Evolutionary conservation across 1,140 invertebrate genomes (phyloP), one percentile per base, ranked within the genome.

Genomic region (Rhysida immarginata): DNA sequence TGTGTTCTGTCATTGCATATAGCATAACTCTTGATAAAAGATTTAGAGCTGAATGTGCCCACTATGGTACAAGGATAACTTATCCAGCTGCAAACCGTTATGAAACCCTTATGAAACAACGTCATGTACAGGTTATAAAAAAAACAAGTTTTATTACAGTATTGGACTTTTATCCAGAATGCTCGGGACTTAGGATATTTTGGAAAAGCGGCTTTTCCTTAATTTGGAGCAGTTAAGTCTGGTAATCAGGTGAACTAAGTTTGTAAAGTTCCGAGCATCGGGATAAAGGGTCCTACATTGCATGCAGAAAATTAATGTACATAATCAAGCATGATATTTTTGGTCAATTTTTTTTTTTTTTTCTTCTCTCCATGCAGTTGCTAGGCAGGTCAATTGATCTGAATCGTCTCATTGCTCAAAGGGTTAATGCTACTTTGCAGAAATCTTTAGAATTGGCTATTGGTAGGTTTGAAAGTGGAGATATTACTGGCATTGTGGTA

Each of bases 11-110:
- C 45, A 48, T 48, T n/a, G n/a, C 18, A 11, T 72, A 0, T 69
- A 94, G 93, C 68, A 97, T 98, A 69, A 76, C 96, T 61, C 71
- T 99, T 58, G 95, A 99, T 70, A 98, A 98, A 74, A 78, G 93
- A 56, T 99, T 98, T 70, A 81, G 95, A 18, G 82, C 89, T 1
- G 96, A 99, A 70, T 96, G 93, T 69, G 83, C 88, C 23, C 84
- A 85, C 14, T 74, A 86, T 59, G 83, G 88, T 48, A 79, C 86
- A 3, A 85, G 76, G 52, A 75, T 90, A 56, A 77, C 82, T 16
- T 92, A 87, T 69, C 92, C 92, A 2, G 76, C 83, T 53, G 85
- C 89, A 26, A 93, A 93, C 68, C 78, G 96, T 53, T 99, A 98
- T 70, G 90, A 96, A 65, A 96, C 93, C 1, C 72, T 99, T 55